Base-by-base conservation (phyloP, 2,113 vertebrate species). In the Ochotona princeps region DNA sequence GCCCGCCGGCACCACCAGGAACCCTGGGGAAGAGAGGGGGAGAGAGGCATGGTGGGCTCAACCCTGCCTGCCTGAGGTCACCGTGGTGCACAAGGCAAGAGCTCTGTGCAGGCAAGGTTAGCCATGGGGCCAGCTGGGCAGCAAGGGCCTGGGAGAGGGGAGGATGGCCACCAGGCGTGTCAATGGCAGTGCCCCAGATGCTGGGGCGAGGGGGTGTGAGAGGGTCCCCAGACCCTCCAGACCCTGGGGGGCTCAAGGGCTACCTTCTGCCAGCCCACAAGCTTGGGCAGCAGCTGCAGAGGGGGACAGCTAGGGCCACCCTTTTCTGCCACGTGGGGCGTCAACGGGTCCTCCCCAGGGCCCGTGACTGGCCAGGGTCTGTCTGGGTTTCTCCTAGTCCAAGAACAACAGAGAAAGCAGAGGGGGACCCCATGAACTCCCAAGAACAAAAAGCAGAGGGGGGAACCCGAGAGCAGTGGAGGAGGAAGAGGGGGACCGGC, bases 1-100 rank as follows among this genome's bases (percentile, higher is more conserved):
- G 12, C 99, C 99, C 0, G 99, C 99, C 2, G 99, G 99, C 25
- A 99, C 99, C 0, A 99, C 99, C 97, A 99, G 98, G 95, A 98
- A 99, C 30, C 99, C 99, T 99, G 87, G 63, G 30, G 30, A 54
- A 32, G 20, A 15, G 5, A 8, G 15, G 5, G n/a, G n/a, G 76
- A 26, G 89, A 18, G 26, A 14, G 11, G 44, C 3, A 1, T 3
- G 1, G 57, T 25, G n/a, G 6, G 10, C 1, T 3, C n/a, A 1
- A 0, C 15, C 51, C 44, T 2, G 35, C 18, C 20, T 8, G 26
- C 25, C 26, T 0, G 25, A 21, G 20, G 25, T 4, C 66, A 35
- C 23, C 6, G 1, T 23, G 17, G 35, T 7, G 28, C 72, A 21
- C n/a, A 11, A n/a, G 76, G 44, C 1, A 44, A 44, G 38, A 44